These are phyloP conservation scores for Zoroaster sp. DNA, from an alignment of 53 echinoderm and acorn worm genomes.

Conservation along the genomic window DNA sequence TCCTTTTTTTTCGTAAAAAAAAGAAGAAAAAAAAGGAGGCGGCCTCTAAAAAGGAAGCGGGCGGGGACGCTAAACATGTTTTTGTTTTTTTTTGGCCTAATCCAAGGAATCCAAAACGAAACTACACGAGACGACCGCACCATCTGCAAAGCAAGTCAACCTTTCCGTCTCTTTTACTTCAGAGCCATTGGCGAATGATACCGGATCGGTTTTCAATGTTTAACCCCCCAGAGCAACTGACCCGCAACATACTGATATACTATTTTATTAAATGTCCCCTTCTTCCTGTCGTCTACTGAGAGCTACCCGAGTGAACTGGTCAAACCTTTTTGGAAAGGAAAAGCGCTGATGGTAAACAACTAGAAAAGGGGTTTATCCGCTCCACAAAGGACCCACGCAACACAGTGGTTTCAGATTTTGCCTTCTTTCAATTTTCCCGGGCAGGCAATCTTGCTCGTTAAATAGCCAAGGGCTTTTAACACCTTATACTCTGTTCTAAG, in stretches of 20 bases:
- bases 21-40: too few species aligned
- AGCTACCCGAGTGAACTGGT: background rate
- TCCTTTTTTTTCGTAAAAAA: too few species aligned
- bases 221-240: background rate
- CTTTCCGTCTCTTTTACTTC: background rate
- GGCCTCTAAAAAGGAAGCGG: too few species aligned
- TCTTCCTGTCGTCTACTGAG: background rate
- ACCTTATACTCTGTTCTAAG: constrained; percentile 1
- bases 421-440: background rate
- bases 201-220: constrained; percentile 2
- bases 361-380: background rate
- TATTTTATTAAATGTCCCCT: constrained; percentile 1
- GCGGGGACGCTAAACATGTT: too few species aligned
- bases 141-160: background rate
- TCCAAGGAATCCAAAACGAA: too few species aligned
- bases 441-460: constrained; percentile 12
- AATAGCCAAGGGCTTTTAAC: constrained; percentile 36
- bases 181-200: background rate
- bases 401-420: constrained; percentile 33
- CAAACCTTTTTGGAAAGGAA: background rate
- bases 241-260: constrained; percentile 10
- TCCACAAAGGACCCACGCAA: constrained; percentile 13
- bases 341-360: constrained; percentile 21
- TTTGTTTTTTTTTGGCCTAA: too few species aligned
- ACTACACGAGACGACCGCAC: background rate